Base-by-base conservation (phyloP, 2,888 invertebrate genomes). In the Erpobdella octoculata region DNA sequence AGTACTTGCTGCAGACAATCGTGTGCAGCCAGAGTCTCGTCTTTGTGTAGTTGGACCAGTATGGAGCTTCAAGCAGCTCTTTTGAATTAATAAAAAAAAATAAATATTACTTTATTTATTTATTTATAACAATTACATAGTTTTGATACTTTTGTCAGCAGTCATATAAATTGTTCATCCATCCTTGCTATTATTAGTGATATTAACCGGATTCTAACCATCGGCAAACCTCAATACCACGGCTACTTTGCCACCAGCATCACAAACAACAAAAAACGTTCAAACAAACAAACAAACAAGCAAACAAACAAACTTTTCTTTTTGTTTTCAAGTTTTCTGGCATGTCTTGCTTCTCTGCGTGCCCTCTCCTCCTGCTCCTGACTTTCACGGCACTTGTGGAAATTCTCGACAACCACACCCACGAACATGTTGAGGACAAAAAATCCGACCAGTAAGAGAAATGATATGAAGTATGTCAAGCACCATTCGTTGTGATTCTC, bases 351-450 rank as follows among this genome's bases (percentile, higher is more conserved):
- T 1, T 93, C 93, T 76, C 96, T 86, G 65, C 93, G 86, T 0
- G 94, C 93, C 79, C 93, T 88, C 82, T 97, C 96, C 83, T 98
- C 98, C 80, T 94, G 93, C 82, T 99, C 98, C 82, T 99, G 96
- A 81, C 96, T 95, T 81, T 97, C 97, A 35, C 98, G 89, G 84
- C 98, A 99, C 73, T 98, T 85, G 84, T 99, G 98, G 83, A 99
- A 99, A 86, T 99, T 99, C 84, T 99, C 98, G 25, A 99, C 98
- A 21, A 99, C 98, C 12, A 99, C 98, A 72, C 98, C 98, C 75
- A 99, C 98, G 83, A 99, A 99, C 98, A 99, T 99, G 87, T 99
- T 99, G 71, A 99, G 86, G 35, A 99, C 98, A 84, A 99, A 99
- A 87, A 99, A 99, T 53, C 97, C 98, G 76, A 99, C 98, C 74